Evolutionary conservation across 2,113 vertebrate species (phyloP), one percentile per base, ranked within the genome.

Genomic region (Fulmarus glacialis): DNA sequence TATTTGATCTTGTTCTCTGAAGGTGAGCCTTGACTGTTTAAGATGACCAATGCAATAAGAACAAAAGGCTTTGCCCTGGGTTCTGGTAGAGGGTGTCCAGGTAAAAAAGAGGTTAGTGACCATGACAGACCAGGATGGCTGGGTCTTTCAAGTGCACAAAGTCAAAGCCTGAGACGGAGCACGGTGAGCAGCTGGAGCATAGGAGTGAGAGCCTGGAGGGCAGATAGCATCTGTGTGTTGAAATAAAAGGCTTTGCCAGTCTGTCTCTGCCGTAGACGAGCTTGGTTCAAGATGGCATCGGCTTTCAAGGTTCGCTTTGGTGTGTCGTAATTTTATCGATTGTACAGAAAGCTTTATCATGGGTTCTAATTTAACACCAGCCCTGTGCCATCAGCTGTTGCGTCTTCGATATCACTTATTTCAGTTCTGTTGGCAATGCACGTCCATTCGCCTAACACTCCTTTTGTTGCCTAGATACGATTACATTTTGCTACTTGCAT

Each of bases 391-490:
- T 85, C 74, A 73, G 74, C 73, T 93, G 60, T 84, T 95, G 45
- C 66, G 88, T 93, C 80, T 96, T 89, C 0, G 0, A 1, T 64
- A 75, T 38, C 55, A 23, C 60, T 86, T 92, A 56, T 15, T 80
- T 85, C 45, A 34, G 75, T 84, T 70, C 64, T 58, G 34, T 74
- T 90, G 73, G 85, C 92, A 92, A 4, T 52, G 70, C 45, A 18
- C 29, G 71, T 50, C 52, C 73, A 5, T 74, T 67, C 0, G 38
- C 45, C 56, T 95, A 45, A 81, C 30, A 12, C 82, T 95, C 40
- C 43, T 63, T 73, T 93, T 82, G 93, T 95, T 96, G 96, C 89
- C 77, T 97, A 20, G 73, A 91, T 82, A 97, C 77, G 0, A 70
- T 82, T 94, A 71, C 24, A 1, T 96, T 95, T 89, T 92, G 43